These are phyloP conservation scores for Rhingia rostrata DNA, from an alignment of 2,888 invertebrate genomes.

Conservation along the genomic window DNA sequence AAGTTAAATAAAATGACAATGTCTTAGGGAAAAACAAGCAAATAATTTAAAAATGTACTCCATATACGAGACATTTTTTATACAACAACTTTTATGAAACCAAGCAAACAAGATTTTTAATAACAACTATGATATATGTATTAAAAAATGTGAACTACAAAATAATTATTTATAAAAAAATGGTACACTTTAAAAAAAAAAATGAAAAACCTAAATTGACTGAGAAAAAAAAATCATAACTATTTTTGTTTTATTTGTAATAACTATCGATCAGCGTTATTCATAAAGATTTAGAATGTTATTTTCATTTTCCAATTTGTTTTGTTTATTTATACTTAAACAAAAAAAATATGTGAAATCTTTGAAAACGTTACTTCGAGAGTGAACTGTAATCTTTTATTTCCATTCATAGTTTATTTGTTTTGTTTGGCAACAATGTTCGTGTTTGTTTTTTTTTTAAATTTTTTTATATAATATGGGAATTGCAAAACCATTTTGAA, in stretches of 20 bases:
- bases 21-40: conserved; percentile 21
- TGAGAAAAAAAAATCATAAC: conserved; percentile 47
- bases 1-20: conserved; percentile 5
- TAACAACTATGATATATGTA: conserved; percentile 1
- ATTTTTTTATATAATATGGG: neutral
- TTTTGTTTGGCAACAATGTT: conserved; percentile 32
- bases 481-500: too few relatives aligned
- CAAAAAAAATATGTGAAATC: neutral
- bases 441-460: neutral
- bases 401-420: neutral
- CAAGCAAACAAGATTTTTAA: conserved; percentile 8
- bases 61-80: conserved; percentile 27
- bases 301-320: neutral
- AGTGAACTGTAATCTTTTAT: conserved; percentile 1
- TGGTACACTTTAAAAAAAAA: neutral
- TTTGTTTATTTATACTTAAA: neutral
- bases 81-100: conserved; percentile 18
- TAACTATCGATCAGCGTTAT: conserved; percentile 15
- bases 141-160: conserved; percentile 14
- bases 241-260: conserved; percentile 1
- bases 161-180: conserved; percentile 18
- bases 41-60: conserved; percentile 7
- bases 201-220: conserved; percentile 45
- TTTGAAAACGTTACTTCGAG: neutral
- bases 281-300: neutral